Percentiles rank a stretch among this genome's conserved stretches.
Conservation (phyloP, 2,113 vertebrate genomes). For the Hassar affinis region DNA sequence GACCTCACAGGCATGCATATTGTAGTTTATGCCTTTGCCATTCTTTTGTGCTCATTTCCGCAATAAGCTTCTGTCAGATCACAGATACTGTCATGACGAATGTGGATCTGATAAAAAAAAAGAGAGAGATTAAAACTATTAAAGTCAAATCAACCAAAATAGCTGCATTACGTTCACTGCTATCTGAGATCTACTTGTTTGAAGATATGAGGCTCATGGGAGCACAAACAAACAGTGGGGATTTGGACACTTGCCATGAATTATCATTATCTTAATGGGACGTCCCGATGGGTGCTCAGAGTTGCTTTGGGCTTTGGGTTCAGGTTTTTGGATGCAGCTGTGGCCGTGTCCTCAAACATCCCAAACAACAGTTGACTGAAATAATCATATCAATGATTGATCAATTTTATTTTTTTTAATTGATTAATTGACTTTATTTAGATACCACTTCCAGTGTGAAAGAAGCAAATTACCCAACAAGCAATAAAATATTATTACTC, state of each 20-base stretch:
- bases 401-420: background rate
- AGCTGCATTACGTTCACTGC: background rate
- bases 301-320: conserved; percentile 18
- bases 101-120: background rate
- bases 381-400: too few species aligned
- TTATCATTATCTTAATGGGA: conserved; percentile 38
- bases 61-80: conserved; percentile 19
- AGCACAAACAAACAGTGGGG: conserved; percentile 15
- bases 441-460: background rate
- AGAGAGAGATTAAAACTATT: conserved; percentile 3
- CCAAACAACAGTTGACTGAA: background rate
- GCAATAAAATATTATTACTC: background rate
- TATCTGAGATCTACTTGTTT: conserved; percentile 15
- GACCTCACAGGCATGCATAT: conserved; percentile 5
- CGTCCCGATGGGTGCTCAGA: background rate
- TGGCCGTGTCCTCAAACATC: background rate
- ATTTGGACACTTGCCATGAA: conserved; percentile 23
- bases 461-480: background rate
- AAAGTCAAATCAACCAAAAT: conserved; percentile 20
- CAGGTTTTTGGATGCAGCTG: background rate
- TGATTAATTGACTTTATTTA: background rate
- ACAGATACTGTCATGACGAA: background rate
- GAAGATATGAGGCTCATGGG: conserved; percentile 30
- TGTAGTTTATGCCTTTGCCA: background rate
- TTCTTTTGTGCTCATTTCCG: conserved; percentile 22